Conservation (phyloP, 1,140 invertebrate species). For the Conopomorpha cramerella region DNA sequence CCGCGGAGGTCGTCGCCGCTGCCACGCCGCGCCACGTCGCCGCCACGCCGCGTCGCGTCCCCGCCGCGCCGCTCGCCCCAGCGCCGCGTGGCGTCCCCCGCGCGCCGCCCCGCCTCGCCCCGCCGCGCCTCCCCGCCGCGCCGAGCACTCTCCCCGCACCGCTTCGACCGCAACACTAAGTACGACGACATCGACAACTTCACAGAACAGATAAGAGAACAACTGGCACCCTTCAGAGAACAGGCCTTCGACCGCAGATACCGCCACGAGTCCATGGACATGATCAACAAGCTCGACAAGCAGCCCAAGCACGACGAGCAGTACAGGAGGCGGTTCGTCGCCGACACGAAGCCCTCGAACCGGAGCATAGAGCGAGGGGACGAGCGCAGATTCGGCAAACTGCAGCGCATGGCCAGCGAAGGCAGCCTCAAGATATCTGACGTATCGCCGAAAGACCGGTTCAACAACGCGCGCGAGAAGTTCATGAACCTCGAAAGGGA, state of each 20-base stretch:
- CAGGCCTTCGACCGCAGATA: constrained; percentile 37
- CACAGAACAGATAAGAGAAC: constrained; percentile 23
- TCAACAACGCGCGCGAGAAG: constrained; percentile 83
- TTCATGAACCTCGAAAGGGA: constrained; percentile 78
- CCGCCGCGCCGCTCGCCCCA: constrained; percentile 1
- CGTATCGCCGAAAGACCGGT: constrained; percentile 72
- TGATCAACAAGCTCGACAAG: constrained; percentile 27
- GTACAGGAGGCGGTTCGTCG: constrained; percentile 34
- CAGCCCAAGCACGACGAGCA: constrained; percentile 23
- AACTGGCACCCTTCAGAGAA: constrained; percentile 11
- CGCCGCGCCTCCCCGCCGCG: constrained; percentile 15
- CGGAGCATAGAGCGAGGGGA: constrained; percentile 42
- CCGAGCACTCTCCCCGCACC: constrained; percentile 31
- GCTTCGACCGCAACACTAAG: constrained; percentile 27
- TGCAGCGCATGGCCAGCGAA: constrained; percentile 42
- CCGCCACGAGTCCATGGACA: constrained; percentile 43
- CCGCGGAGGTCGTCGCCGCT: constrained; percentile 13
- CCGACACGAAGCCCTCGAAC: constrained; percentile 46
- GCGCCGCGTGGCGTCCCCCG: constrained; percentile 7
- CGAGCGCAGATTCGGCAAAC: constrained; percentile 40
- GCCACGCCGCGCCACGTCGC: constrained; percentile 18
- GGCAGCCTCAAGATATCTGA: constrained; percentile 46
- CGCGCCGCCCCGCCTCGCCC: constrained; percentile 6
- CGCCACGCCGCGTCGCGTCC: constrained; percentile 3
- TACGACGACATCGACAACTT: constrained; percentile 33